phyloP scores from a whole-genome alignment of 1,140 invertebrate species.

The Solenopsis invicta region DNA sequence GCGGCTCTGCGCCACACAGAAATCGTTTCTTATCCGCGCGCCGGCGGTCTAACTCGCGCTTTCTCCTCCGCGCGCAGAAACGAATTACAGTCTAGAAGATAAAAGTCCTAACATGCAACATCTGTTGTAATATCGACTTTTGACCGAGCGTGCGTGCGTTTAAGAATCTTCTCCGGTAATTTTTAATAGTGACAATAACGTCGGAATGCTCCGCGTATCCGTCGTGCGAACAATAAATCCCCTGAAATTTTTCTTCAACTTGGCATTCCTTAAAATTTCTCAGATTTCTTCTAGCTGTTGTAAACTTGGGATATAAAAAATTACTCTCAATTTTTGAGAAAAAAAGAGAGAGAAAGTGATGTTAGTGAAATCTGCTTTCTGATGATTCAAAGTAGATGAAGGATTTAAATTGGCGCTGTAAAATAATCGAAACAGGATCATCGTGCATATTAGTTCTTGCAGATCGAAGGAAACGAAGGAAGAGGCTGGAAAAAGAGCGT shows the following conservation, averaged over 20 bases:
- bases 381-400: neutral
- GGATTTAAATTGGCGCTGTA: neutral
- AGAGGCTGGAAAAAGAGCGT: neutral
- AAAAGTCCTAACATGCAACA: constrained; percentile 26
- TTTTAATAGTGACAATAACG: neutral
- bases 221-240: neutral
- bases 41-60: constrained; percentile 25
- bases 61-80: constrained; percentile 15
- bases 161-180: neutral
- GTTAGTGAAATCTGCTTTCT: neutral
- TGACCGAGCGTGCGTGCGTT: neutral
- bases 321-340: neutral
- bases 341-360: neutral
- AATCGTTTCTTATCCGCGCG: constrained; percentile 16
- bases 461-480: neutral
- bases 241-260: neutral
- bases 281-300: neutral
- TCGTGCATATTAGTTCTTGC: neutral
- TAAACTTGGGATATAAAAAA: neutral
- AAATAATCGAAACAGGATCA: neutral
- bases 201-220: neutral
- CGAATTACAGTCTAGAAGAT: constrained; percentile 34
- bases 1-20: neutral
- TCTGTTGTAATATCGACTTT: constrained; percentile 38
- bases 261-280: neutral